phyloP scores from a whole-genome alignment of 2,113 vertebrate genomes.

The Cinclus cinclus region DNA sequence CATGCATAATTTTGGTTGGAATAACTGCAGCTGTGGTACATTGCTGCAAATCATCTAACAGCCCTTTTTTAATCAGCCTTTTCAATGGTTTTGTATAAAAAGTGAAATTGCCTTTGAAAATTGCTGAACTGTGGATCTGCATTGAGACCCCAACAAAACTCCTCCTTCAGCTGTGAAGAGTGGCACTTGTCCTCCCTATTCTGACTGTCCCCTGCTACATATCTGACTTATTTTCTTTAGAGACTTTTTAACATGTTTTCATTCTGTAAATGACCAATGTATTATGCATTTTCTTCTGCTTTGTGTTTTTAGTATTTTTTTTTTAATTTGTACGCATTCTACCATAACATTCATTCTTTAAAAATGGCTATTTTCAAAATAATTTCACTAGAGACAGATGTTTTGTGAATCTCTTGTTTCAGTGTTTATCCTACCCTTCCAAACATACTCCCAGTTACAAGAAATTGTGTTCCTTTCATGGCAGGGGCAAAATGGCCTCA shows the following conservation, averaged over 20 bases:
- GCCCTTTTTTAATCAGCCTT: neutral
- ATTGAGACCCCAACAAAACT: neutral
- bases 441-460: neutral
- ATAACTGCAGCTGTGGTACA: neutral
- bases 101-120: neutral
- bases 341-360: neutral
- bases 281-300: neutral
- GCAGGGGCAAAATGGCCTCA: slow-evolving; percentile 57
- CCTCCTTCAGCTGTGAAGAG: neutral
- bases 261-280: neutral
- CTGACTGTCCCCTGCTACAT: neutral
- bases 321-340: neutral
- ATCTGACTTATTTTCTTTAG: neutral
- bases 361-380: neutral
- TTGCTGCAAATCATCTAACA: neutral
- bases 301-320: neutral
- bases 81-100: neutral
- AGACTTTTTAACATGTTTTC: neutral
- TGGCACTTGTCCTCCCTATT: neutral
- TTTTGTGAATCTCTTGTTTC: neutral
- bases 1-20: neutral
- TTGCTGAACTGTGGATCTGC: neutral
- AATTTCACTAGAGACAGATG: neutral
- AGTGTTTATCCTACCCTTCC: neutral
- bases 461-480: neutral